Evolutionary conservation across 2,113 vertebrate species (phyloP).

Genomic region (Callithrix jacchus): DNA sequence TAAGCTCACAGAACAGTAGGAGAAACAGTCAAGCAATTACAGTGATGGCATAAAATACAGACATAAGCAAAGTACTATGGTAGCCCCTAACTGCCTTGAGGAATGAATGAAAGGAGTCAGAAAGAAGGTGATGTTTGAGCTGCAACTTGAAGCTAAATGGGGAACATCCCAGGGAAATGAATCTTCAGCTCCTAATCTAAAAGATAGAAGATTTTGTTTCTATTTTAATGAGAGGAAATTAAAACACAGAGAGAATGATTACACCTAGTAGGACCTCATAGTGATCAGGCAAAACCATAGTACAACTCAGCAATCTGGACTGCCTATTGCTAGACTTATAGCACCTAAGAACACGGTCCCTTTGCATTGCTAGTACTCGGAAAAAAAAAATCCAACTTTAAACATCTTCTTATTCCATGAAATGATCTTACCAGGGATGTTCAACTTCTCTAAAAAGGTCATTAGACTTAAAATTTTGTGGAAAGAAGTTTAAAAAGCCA

Average conservation of each 20-base stretch:
- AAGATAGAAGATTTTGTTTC: not conserved
- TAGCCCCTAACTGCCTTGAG: not conserved
- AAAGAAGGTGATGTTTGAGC: not conserved
- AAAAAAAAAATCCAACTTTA: constrained; percentile 4
- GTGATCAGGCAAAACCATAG: constrained; percentile 34
- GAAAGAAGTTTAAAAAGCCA: not conserved
- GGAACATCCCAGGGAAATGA: constrained; percentile 1
- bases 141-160: not conserved
- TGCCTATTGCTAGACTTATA: not conserved
- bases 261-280: not conserved
- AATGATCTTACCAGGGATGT: not conserved
- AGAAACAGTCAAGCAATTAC: not conserved
- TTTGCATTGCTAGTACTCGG: not conserved
- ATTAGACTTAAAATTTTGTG: not conserved
- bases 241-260: not conserved
- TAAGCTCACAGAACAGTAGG: not conserved
- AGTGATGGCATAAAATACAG: not conserved
- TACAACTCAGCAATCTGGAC: not conserved
- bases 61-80: not conserved
- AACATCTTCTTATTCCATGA: not conserved
- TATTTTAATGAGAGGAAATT: constrained; percentile 35
- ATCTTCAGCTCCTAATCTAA: not conserved
- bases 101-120: constrained; percentile 27
- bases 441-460: not conserved
- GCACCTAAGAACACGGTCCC: not conserved